Percentiles rank a stretch among this genome's conserved stretches.
Evolutionary conservation across 2,797 vertebrate species (phyloP).

Genomic region (Pseudomugil gertrudae): DNA sequence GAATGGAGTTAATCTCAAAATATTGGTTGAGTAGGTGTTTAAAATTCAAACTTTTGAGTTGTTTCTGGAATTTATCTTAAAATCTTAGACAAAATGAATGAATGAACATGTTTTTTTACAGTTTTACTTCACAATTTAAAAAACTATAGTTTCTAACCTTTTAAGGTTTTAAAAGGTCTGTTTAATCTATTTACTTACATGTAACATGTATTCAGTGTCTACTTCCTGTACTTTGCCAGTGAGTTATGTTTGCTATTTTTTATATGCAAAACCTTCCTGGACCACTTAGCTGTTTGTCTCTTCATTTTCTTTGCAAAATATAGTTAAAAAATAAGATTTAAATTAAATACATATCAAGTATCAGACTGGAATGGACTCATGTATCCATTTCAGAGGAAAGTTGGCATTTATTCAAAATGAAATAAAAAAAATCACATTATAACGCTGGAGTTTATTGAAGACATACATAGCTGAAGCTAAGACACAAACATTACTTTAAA

Average conservation of each 20-base stretch:
- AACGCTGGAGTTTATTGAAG: neutral
- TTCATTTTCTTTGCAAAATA: neutral
- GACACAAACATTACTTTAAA: neutral
- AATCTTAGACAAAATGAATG: neutral
- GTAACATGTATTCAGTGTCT: neutral
- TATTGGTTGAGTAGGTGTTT: neutral
- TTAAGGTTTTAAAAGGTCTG: no score
- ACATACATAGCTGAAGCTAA: neutral
- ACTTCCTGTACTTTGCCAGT: neutral
- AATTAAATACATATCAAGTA: neutral
- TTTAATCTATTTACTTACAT: neutral
- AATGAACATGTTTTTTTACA: no score
- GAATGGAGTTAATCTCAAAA: neutral
- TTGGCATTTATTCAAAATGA: neutral
- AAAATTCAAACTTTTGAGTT: neutral
- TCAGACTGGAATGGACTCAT: neutral
- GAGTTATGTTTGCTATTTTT: neutral
- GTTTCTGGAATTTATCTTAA: neutral
- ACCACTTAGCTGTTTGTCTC: neutral
- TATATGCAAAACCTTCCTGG: neutral
- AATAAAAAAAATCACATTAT: neutral
- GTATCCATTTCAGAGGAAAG: neutral
- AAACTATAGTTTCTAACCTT: neutral
- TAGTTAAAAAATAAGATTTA: neutral
- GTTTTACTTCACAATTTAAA: neutral